Evolutionary conservation across 1,140 invertebrate species (phyloP).

Genomic region (Penaeus chinensis): DNA sequence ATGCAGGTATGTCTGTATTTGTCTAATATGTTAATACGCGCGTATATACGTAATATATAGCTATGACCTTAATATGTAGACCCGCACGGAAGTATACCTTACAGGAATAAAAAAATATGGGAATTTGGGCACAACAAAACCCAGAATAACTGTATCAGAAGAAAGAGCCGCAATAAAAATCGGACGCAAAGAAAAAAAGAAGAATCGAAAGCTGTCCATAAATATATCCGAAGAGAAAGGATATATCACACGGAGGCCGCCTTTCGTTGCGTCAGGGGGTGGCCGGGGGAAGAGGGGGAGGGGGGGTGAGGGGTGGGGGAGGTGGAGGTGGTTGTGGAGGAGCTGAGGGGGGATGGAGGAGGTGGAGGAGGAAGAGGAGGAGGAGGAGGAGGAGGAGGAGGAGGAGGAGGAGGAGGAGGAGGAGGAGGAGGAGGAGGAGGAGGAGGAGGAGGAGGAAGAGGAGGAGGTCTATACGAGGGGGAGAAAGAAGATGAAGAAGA

Average conservation of each 20-base stretch:
- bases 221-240: too few species aligned
- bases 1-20: too few species aligned
- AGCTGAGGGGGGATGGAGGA: neutral
- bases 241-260: too few species aligned
- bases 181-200: neutral
- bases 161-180: neutral
- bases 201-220: neutral
- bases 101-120: neutral
- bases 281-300: neutral
- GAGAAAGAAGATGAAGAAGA: neutral
- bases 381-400: neutral
- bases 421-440: neutral
- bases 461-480: neutral
- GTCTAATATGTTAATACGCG: too few species aligned
- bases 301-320: neutral
- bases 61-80: too few species aligned
- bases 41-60: neutral
- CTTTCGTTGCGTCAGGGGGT: neutral
- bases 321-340: too few species aligned
- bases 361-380: neutral
- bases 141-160: neutral
- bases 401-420: too few species aligned
- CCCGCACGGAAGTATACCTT: too few species aligned
- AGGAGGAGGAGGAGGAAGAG: neutral
- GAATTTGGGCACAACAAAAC: neutral